Base-by-base conservation (phyloP, 2,888 invertebrate genomes). In the Drosophila anceps region DNA sequence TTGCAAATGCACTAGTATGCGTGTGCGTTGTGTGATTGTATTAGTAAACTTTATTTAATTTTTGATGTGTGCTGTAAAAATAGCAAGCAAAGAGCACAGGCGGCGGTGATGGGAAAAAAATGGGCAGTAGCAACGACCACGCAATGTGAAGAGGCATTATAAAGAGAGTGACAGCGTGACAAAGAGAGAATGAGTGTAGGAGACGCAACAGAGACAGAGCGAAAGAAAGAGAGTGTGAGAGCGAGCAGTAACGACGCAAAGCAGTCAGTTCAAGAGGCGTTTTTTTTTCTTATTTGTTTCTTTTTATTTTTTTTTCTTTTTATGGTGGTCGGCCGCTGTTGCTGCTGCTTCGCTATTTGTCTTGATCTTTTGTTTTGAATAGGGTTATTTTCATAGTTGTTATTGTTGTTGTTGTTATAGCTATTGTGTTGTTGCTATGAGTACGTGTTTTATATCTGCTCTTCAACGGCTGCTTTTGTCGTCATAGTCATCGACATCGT, bases 351-450 rank as follows among this genome's bases (percentile, higher is more conserved):
- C 54, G 71, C 60, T 67, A 71, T 78, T 78, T 79, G 87, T 77
- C 85, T 76, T 79, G 79, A 83, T 85, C 81, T 85, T 82, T 88
- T 84, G 86, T 88, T 88, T 85, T 85, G 88, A 81, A 82, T 84
- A 76, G 70, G 72, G 72, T 72, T 75, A 69, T 76, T 64, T 58
- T 54, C 50, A 13, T 50, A 31, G 33, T 54, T 53, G 58, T 63
- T 76, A 66, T 67, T 58, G 48, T 63, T 35, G 12, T 35, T 43
- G 18, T 57, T 55, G 59, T 63, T 76, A 64, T n/a, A 18, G 15
- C 37, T 20, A 33, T 68, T 51, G 46, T 75, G 66, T 55, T 71
- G 72, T 69, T 69, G 51, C 44, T 46, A 50, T 37, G 58, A 65
- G 69, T 80, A 77, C 62, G 73, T 80, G 54, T 69, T 48, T 69